Conservation (phyloP, 2,888 invertebrate genomes). For the Eugnorisma glareosa region DNA sequence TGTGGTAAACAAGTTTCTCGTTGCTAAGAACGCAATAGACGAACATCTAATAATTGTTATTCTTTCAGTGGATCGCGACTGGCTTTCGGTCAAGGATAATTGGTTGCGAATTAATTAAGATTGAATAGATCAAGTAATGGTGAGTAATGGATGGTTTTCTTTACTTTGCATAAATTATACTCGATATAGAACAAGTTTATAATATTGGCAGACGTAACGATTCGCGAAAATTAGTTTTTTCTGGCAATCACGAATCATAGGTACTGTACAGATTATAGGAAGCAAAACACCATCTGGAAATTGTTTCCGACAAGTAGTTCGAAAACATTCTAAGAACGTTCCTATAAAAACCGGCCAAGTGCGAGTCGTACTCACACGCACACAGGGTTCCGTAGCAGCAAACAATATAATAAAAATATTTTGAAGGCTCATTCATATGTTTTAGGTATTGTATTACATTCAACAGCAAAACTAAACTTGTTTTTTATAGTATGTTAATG, state of each 20-base stretch:
- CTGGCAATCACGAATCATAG: slow-evolving; percentile 22
- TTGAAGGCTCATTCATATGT: too few relatives aligned
- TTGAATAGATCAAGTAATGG: slow-evolving; percentile 38
- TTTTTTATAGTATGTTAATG: too few relatives aligned
- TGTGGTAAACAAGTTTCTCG: slow-evolving; percentile 72
- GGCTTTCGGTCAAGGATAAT: slow-evolving; percentile 79
- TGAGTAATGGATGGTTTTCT: slow-evolving; percentile 34
- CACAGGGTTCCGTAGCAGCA: too few relatives aligned
- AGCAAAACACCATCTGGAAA: slow-evolving; percentile 41
- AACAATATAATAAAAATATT: too few relatives aligned
- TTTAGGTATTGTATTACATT: too few relatives aligned
- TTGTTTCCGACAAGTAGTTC: slow-evolving; percentile 17
- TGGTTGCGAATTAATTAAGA: slow-evolving; percentile 65
- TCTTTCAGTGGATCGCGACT: slow-evolving; percentile 69
- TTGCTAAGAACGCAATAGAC: slow-evolving; percentile 60
- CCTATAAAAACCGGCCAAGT: too few relatives aligned
- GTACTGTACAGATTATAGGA: slow-evolving; percentile 7
- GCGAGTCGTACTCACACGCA: too few relatives aligned
- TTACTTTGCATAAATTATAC: slow-evolving; percentile 42
- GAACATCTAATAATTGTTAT: slow-evolving; percentile 49
- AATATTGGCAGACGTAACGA: slow-evolving; percentile 4
- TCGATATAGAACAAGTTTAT: slow-evolving; percentile 16
- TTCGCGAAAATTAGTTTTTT: slow-evolving; percentile 19
- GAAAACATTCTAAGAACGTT: slow-evolving; percentile 19
- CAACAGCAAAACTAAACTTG: too few relatives aligned